These are phyloP conservation scores for Scaptomyza graminum DNA, from an alignment of 1,140 invertebrate genomes.

Conservation along the genomic window DNA sequence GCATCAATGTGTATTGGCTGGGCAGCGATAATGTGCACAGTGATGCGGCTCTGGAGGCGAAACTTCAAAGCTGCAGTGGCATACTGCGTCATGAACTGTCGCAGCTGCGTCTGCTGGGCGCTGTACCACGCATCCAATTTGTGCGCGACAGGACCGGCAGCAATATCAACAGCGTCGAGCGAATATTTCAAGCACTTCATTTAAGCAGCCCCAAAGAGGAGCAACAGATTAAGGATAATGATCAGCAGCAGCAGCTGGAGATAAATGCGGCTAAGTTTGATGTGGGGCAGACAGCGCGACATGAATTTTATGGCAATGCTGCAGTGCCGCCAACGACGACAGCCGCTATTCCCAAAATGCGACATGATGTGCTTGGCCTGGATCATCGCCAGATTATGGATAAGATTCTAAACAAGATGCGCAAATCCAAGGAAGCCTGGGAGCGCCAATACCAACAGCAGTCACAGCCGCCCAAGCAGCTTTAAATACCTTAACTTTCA, in stretches of 20 bases:
- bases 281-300: slow-evolving; percentile 24
- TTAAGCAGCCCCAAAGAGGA: slow-evolving; percentile 85
- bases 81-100: slow-evolving; percentile 88
- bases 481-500: too few species aligned
- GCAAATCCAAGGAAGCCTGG: slow-evolving; percentile 85
- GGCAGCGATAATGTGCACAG: slow-evolving; percentile 83
- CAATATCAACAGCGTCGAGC: slow-evolving; percentile 85
- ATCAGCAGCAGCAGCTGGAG: not conserved
- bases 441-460: slow-evolving; percentile 49
- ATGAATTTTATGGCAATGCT: slow-evolving; percentile 41
- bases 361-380: slow-evolving; percentile 88
- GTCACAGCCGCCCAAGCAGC: not conserved
- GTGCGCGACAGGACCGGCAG: slow-evolving; percentile 87
- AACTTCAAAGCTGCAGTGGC: slow-evolving; percentile 85
- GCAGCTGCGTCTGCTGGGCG: slow-evolving; percentile 88
- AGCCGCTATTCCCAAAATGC: slow-evolving; percentile 86
- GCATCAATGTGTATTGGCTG: slow-evolving; percentile 89
- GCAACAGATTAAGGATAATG: not conserved
- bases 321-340: not conserved
- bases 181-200: slow-evolving; percentile 85
- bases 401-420: slow-evolving; percentile 84
- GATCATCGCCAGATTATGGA: slow-evolving; percentile 87
- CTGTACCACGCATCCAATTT: slow-evolving; percentile 89
- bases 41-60: slow-evolving; percentile 84
- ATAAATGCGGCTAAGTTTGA: slow-evolving; percentile 73